Conservation (phyloP, 2,888 invertebrate species). For the Chloroclystis v-ata region DNA sequence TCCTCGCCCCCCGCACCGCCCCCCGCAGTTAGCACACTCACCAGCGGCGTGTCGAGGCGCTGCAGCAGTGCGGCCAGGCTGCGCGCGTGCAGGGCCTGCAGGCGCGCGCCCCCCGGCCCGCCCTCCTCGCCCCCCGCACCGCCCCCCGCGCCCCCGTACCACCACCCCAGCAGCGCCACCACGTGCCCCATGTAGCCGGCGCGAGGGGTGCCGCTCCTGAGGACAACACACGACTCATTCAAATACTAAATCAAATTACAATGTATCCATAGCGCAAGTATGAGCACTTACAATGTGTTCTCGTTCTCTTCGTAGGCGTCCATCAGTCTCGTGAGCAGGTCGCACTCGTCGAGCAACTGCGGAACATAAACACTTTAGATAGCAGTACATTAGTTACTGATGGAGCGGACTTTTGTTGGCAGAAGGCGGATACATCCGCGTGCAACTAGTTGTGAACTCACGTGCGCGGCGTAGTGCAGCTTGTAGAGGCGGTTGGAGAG, state of each 20-base stretch:
- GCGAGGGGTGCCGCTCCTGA: slow-evolving; percentile 37
- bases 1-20: too few relatives aligned
- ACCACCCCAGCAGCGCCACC: slow-evolving; percentile 51
- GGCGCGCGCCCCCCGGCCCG: slow-evolving; percentile 22
- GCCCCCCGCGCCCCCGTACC: too few relatives aligned
- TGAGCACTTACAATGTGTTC: slow-evolving; percentile 85
- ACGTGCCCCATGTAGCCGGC: slow-evolving; percentile 82
- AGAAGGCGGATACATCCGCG: neutral
- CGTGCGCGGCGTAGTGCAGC: slow-evolving; percentile 48
- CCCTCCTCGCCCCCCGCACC: slow-evolving; percentile 33
- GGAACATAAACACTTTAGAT: slow-evolving; percentile 22
- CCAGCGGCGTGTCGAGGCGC: slow-evolving; percentile 46
- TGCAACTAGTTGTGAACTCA: slow-evolving; percentile 28
- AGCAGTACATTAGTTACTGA: neutral
- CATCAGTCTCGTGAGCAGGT: slow-evolving; percentile 87
- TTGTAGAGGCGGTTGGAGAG: slow-evolving; percentile 64
- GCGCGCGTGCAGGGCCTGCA: slow-evolving; percentile 33
- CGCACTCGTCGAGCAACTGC: slow-evolving; percentile 88
- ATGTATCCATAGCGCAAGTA: too few relatives aligned
- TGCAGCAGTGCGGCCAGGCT: slow-evolving; percentile 37
- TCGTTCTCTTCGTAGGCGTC: slow-evolving; percentile 90
- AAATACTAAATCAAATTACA: too few relatives aligned
- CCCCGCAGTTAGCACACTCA: slow-evolving; percentile 29
- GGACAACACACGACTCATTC: neutral
- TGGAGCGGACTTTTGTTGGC: neutral